Conservation (phyloP, 1,140 invertebrate genomes). For the Scylla paramamosain region DNA sequence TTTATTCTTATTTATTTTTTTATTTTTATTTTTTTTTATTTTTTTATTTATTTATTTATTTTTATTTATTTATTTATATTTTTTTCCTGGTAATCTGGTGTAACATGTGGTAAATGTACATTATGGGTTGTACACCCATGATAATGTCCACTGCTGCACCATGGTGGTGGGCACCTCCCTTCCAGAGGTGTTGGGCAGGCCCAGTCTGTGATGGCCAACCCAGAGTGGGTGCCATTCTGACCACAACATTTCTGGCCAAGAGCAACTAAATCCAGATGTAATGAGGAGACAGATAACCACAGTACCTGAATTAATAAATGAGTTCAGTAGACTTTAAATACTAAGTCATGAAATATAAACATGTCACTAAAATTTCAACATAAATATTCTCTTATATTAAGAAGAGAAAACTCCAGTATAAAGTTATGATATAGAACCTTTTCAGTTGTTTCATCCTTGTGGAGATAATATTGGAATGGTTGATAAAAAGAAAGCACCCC, state of each 20-base stretch:
- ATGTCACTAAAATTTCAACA: not conserved
- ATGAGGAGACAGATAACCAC: not conserved
- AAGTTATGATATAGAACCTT: not conserved
- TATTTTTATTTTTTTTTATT: too few relatives aligned
- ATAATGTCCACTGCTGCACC: not conserved
- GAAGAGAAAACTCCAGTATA: not conserved
- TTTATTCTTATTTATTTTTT: too few relatives aligned
- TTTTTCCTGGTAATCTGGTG: not conserved
- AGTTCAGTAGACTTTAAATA: not conserved
- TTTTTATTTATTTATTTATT: too few relatives aligned
- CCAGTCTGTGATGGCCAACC: not conserved
- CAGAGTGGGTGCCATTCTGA: conserved; percentile 11
- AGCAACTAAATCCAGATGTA: not conserved
- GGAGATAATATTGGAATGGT: not conserved
- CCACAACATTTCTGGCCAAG: not conserved
- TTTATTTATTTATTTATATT: not conserved
- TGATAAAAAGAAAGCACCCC: not conserved
- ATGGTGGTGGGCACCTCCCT: not conserved
- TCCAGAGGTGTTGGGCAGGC: not conserved
- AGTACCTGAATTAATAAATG: conserved; percentile 4
- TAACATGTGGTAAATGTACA: not conserved
- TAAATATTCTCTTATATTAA: not conserved
- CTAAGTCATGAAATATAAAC: not conserved
- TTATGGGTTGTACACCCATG: not conserved
- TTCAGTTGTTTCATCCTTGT: not conserved